Conservation (phyloP, 2,888 invertebrate genomes). For the Bombyx huttoni region DNA sequence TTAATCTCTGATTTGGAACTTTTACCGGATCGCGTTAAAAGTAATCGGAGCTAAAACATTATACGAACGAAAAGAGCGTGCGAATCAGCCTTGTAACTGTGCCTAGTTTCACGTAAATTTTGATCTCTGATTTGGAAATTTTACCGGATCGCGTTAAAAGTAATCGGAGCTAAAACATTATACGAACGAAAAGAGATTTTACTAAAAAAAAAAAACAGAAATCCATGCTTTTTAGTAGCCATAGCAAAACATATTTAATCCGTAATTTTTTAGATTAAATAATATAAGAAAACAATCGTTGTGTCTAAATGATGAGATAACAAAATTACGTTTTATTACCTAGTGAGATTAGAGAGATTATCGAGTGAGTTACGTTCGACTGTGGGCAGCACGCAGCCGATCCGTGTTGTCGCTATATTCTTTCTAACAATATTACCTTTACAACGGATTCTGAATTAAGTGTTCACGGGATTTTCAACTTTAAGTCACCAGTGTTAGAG, state of each 20-base stretch:
- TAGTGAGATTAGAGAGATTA: neutral
- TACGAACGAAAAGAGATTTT: no score
- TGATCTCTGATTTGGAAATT: no score
- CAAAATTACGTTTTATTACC: neutral
- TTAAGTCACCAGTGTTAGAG: neutral
- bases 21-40: no score
- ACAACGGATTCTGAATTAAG: neutral
- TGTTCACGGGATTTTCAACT: neutral
- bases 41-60: no score
- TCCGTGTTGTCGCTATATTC: neutral
- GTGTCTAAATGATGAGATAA: neutral
- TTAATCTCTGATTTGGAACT: neutral
- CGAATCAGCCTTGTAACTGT: neutral
- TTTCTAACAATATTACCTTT: neutral
- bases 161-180: no score
- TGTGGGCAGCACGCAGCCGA: neutral
- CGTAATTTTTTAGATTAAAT: no score
- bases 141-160: no score
- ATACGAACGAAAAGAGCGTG: no score
- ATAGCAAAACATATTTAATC: no score
- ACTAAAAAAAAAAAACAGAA: no score
- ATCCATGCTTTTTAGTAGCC: no score
- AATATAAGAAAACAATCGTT: no score
- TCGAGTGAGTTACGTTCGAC: neutral
- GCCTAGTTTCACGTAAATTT: neutral